A percentile compares a stretch with the other conserved stretches of the same genome.
Evolutionary conservation across 2,113 vertebrate genomes (phyloP).

Genomic region (Gasterosteus aculeatus): DNA sequence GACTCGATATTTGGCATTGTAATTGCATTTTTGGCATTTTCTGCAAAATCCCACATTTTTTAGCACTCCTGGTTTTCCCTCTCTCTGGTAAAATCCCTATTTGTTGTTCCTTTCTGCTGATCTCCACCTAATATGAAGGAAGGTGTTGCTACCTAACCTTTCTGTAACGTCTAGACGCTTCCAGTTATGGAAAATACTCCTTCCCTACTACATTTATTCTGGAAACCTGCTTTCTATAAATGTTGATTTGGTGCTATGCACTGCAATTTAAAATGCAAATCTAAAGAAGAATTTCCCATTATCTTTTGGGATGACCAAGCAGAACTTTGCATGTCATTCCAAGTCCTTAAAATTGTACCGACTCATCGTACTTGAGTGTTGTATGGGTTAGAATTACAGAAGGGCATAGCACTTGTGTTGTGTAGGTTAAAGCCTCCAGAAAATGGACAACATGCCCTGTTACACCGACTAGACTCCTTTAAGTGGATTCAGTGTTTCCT

Average conservation of each 20-base stretch:
- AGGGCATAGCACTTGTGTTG: neutral
- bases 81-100: neutral
- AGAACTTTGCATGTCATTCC: neutral
- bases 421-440: constrained; percentile 7
- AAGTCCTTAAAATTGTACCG: neutral
- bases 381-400: too few relatives aligned
- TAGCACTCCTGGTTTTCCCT: neutral
- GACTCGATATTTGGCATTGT: neutral
- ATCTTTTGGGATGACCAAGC: neutral
- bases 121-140: neutral
- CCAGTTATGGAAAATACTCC: neutral
- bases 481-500: constrained; percentile 35
- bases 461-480: constrained; percentile 36
- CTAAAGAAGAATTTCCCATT: neutral
- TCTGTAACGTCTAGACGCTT: neutral
- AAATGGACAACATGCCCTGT: constrained; percentile 18
- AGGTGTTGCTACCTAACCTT: neutral
- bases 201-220: too few relatives aligned
- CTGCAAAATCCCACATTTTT: neutral
- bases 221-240: neutral
- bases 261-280: neutral
- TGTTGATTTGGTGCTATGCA: neutral
- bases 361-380: neutral
- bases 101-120: neutral
- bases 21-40: too few relatives aligned